Conservation (phyloP, 2,797 vertebrate species). For the Falco biarmicus region DNA sequence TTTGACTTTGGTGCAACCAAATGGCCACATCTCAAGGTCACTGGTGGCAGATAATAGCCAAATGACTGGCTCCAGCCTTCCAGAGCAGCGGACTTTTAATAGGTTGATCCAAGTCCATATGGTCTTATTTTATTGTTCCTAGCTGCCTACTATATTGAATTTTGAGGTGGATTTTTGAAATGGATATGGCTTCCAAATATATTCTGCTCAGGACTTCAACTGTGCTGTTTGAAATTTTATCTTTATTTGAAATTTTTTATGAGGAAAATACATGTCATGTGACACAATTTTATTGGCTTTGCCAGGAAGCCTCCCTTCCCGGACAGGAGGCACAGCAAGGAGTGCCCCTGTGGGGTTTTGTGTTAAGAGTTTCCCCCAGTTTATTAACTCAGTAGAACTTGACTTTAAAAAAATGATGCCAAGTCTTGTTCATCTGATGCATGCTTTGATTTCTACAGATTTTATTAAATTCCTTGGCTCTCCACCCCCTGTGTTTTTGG, state of each 20-base stretch:
- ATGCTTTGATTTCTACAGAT: background rate
- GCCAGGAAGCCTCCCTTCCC: background rate
- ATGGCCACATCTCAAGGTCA: background rate
- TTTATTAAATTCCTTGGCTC: background rate
- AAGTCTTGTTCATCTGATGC: background rate
- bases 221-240: slow-evolving; percentile 38
- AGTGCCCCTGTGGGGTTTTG: background rate
- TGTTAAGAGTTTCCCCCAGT: background rate
- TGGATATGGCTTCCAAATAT: slow-evolving; percentile 29
- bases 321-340: background rate
- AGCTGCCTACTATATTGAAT: slow-evolving; percentile 33
- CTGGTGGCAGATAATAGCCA: background rate
- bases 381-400: background rate
- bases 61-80: background rate
- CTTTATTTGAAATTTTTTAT: slow-evolving; percentile 18
- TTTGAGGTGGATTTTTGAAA: slow-evolving; percentile 55
- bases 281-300: background rate
- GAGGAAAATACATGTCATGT: background rate
- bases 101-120: slow-evolving; percentile 13
- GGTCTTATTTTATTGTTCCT: slow-evolving; percentile 54
- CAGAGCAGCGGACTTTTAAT: background rate
- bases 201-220: background rate
- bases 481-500: background rate
- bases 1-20: background rate
- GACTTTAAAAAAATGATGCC: background rate